Evolutionary conservation across 2,888 invertebrate genomes (phyloP).

Genomic region (Aphodius granarius): DNA sequence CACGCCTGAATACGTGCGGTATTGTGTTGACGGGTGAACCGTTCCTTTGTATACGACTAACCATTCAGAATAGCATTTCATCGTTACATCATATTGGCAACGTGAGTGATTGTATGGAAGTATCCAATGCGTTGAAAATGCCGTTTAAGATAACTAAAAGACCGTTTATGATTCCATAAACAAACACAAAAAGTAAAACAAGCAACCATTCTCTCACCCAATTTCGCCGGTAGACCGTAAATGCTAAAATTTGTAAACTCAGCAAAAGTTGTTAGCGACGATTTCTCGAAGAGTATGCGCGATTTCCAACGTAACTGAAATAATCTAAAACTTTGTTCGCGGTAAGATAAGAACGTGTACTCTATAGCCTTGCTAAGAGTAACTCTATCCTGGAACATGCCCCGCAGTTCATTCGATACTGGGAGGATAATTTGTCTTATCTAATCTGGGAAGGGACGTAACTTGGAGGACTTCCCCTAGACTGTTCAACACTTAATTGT

Average conservation of each 20-base stretch:
- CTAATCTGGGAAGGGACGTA: not conserved
- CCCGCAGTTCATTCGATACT: not conserved
- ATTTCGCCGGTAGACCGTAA: not conserved
- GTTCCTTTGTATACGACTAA: not conserved
- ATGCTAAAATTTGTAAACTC: not conserved
- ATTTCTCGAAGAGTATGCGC: not conserved
- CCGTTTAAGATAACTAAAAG: not conserved
- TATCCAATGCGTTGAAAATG: not conserved
- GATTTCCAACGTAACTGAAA: not conserved
- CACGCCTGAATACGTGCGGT: not conserved
- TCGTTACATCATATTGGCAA: not conserved
- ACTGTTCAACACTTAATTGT: not conserved
- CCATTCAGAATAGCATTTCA: not conserved
- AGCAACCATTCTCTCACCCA: not conserved
- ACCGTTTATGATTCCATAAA: not conserved
- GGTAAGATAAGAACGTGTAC: not conserved
- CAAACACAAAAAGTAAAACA: not conserved
- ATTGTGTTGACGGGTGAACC: not conserved
- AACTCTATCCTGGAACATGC: not conserved
- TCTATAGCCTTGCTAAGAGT: not conserved
- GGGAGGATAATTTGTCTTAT: not conserved
- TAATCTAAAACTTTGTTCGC: not conserved
- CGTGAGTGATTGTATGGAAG: not conserved
- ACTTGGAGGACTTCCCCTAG: not conserved
- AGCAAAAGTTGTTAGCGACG: not conserved